Base-by-base conservation (phyloP, 2,113 vertebrate genomes). In the Nerophis ophidion region DNA sequence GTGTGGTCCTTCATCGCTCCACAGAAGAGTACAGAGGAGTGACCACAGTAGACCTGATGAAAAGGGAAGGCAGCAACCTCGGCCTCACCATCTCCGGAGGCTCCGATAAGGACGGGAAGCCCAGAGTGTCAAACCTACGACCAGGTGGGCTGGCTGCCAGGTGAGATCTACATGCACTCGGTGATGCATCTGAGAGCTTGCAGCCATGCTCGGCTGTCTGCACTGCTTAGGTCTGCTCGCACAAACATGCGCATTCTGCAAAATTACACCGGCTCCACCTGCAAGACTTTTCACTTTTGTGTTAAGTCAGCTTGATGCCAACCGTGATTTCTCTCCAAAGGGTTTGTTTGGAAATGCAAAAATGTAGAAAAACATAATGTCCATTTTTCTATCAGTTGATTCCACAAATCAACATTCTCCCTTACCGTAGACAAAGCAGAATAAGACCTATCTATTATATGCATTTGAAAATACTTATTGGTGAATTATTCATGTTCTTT, bases 61-160 rank as follows among this genome's bases (percentile, higher is more conserved):
- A 98, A 87, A 95, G 93, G 48, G 97, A 99, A 77, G 95, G 95
- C 70, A 95, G 93, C 87, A 97, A 92, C 5, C 91, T 99, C 0
- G 97, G 97, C 49, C 92, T 98, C 79, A 98, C 96, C 59, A 94
- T 99, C 81, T 98, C 96, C 0, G 97, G 97, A 44, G 97, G 96
- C 35, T 97, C 95, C 0, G 97, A 99, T 87, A 98, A 98, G 84
- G 96, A 98, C 1, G 94, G 95, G 74, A 98, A 93, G 74, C 96
- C 97, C 50, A 88, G 94, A 77, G 95, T 99, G 75, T 98, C 95
- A 71, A 98, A 95, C 83, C 89, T 99, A 63, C 91, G 95, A 67
- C 91, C 95, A 0, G 97, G 96, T 73, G 97, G 96, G 48, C 88
- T 99, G 15, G 97, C 97, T 19, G 93, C 94, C 88, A 96, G 97